These are phyloP conservation scores for Psylliodes chrysocephalus DNA, from an alignment of 2,888 invertebrate species.

Conservation along the genomic window DNA sequence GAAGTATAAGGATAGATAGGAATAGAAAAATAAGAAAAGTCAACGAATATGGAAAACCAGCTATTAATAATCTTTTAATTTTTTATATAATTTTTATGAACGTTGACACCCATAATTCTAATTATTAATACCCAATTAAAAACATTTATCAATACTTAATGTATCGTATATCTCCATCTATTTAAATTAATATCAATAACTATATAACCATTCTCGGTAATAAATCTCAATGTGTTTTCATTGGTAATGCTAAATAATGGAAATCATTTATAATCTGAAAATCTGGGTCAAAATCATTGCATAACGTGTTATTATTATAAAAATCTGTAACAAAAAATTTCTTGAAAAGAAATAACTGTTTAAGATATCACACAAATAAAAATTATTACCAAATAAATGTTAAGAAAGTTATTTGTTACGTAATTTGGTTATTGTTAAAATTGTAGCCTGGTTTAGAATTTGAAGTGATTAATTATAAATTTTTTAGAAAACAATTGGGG, in stretches of 20 bases:
- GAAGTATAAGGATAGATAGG: no score
- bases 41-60: no score
- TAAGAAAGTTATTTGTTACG: background rate
- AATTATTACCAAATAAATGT: background rate
- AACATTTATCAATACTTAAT: background rate
- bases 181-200: background rate
- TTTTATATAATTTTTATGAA: background rate
- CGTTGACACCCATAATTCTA: slow-evolving; percentile 1
- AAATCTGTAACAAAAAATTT: background rate
- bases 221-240: background rate
- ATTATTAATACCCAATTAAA: no score
- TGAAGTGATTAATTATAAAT: no score
- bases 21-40: no score
- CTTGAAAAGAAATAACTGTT: background rate
- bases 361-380: background rate
- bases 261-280: background rate
- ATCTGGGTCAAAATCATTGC: background rate
- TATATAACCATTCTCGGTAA: background rate
- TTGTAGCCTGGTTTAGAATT: background rate
- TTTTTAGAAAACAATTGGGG: no score
- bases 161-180: background rate
- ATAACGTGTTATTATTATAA: background rate
- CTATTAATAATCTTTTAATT: no score
- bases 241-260: background rate
- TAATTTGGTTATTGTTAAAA: background rate